A percentile compares a stretch with the other conserved stretches of the same genome.
Conservation (phyloP, 2,888 invertebrate genomes). For the Aquatica leii region DNA sequence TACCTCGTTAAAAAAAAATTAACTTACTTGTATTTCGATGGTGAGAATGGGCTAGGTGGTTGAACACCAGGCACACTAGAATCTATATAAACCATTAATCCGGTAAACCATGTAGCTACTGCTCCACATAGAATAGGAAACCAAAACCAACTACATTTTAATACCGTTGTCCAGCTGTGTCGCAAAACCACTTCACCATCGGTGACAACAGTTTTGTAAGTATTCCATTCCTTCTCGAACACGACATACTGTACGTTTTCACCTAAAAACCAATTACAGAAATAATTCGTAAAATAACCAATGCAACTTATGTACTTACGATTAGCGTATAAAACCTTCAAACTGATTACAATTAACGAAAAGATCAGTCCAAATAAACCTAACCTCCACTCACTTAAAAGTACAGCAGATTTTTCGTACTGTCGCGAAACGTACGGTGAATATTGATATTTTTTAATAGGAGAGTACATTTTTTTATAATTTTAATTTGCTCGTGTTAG, state of each 20-base stretch:
- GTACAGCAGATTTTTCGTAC: conserved; percentile 29
- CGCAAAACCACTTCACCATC: conserved; percentile 55
- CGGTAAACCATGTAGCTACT: conserved; percentile 64
- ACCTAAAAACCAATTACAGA: conserved; percentile 41
- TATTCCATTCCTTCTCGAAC: conserved; percentile 51
- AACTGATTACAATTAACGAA: conserved; percentile 50
- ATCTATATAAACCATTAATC: conserved; percentile 69
- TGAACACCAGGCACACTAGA: conserved; percentile 67
- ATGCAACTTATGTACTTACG: conserved; percentile 51
- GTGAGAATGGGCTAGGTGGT: conserved; percentile 68
- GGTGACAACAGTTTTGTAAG: conserved; percentile 51
- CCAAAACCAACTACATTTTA: conserved; percentile 55
- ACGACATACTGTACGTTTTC: conserved; percentile 45
- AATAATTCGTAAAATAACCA: background rate
- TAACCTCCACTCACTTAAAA: conserved; percentile 52
- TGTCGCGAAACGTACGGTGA: background rate
- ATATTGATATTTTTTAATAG: conserved; percentile 1
- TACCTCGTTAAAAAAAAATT: too few relatives aligned
- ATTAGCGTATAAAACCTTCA: conserved; percentile 50
- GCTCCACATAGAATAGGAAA: conserved; percentile 61
- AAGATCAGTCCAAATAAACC: conserved; percentile 52
- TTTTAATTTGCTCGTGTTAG: background rate
- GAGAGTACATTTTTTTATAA: conserved; percentile 2
- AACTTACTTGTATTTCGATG: conserved; percentile 62
- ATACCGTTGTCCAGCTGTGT: conserved; percentile 53